Evolutionary conservation across 2,113 vertebrate species (phyloP).

Genomic region (Saccopteryx bilineata): DNA sequence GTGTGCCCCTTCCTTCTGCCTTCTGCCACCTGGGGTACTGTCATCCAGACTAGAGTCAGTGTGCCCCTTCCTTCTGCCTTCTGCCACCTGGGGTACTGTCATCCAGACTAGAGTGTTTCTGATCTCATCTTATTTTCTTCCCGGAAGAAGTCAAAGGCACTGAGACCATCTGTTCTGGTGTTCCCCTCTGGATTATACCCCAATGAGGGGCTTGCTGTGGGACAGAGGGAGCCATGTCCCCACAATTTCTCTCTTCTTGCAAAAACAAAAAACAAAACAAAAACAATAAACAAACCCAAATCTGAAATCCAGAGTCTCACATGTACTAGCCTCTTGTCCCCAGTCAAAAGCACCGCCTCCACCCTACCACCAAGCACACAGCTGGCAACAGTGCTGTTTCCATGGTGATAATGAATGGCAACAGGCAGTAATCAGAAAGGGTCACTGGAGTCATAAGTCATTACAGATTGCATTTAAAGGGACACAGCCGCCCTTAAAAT

Average conservation of each 20-base stretch:
- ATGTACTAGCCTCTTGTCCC: slow-evolving; percentile 60
- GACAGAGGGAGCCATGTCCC: not conserved
- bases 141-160: slow-evolving; percentile 49
- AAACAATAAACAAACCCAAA: not conserved
- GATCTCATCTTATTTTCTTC: slow-evolving; percentile 68
- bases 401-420: slow-evolving; percentile 82
- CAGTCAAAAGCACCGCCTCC: slow-evolving; percentile 41
- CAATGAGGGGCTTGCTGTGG: not conserved
- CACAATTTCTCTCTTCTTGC: slow-evolving; percentile 15
- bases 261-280: not conserved
- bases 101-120: slow-evolving; percentile 50
- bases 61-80: slow-evolving; percentile 32
- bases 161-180: slow-evolving; percentile 63
- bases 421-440: slow-evolving; percentile 82
- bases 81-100: slow-evolving; percentile 37
- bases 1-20: not conserved
- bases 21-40: slow-evolving; percentile 51
- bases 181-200: slow-evolving; percentile 24
- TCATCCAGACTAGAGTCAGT: slow-evolving; percentile 33
- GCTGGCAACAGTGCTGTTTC: slow-evolving; percentile 81
- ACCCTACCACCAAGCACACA: slow-evolving; percentile 70
- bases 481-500: slow-evolving; percentile 68
- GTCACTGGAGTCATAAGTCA: slow-evolving; percentile 82
- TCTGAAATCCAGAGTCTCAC: slow-evolving; percentile 54
- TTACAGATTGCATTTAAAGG: slow-evolving; percentile 80